Evolutionary conservation across 2,797 vertebrate genomes (phyloP).

Genomic region (Hafferia zeledoni): DNA sequence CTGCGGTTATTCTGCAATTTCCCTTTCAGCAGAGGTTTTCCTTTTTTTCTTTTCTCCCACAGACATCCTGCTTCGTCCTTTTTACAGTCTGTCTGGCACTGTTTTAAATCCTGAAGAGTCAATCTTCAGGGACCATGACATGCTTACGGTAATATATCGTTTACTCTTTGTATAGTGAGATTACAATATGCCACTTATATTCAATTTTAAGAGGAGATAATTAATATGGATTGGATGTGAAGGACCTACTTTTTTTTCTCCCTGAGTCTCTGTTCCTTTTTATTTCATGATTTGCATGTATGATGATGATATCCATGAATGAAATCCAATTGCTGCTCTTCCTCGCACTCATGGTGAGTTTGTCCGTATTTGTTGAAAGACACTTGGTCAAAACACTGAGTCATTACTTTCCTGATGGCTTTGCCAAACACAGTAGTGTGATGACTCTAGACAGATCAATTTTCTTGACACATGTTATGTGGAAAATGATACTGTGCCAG

Average conservation of each 20-base stretch:
- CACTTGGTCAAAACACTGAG: not conserved
- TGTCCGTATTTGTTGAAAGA: not conserved
- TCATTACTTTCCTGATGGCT: not conserved
- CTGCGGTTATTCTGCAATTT: not conserved
- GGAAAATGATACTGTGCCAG: not conserved
- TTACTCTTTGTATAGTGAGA: not conserved
- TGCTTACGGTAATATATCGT: not conserved
- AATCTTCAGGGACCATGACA: not conserved
- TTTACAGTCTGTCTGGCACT: not conserved
- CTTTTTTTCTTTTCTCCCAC: not conserved
- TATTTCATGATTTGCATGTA: not conserved
- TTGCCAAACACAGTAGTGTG: not conserved
- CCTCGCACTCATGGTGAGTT: not conserved
- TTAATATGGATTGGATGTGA: not conserved
- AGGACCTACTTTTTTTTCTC: not conserved
- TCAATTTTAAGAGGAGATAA: constrained; percentile 1
- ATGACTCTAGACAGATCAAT: not conserved
- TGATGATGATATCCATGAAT: not conserved
- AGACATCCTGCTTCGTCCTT: not conserved
- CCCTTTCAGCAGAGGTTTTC: not conserved
- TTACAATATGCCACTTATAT: not conserved
- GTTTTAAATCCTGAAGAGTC: not conserved
- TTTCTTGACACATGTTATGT: not conserved
- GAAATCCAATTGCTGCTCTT: not conserved
- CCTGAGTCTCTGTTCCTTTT: not conserved